Evolutionary conservation across 2,797 vertebrate species (phyloP).

Genomic region (Hydrophis major): DNA sequence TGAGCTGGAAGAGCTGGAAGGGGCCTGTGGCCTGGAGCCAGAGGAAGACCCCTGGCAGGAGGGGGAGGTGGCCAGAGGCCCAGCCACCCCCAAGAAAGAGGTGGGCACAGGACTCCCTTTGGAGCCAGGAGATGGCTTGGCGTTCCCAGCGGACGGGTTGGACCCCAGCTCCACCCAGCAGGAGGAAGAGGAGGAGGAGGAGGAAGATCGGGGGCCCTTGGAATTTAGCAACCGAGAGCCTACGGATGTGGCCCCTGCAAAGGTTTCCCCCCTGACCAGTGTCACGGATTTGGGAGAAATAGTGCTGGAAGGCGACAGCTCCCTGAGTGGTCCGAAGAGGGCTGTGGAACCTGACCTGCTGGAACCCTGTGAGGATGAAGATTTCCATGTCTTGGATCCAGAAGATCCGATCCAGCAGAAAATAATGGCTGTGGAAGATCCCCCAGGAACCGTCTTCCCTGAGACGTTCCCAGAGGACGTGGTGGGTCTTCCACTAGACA

Average conservation of each 20-base stretch:
- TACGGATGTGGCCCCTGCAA: not conserved
- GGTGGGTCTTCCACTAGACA: accelerated
- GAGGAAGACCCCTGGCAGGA: accelerated
- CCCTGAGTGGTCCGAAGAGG: accelerated
- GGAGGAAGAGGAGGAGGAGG: not conserved
- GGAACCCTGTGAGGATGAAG: accelerated
- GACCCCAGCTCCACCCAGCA: not conserved
- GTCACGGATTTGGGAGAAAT: not conserved
- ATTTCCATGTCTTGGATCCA: accelerated
- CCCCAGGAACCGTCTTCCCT: accelerated
- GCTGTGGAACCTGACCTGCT: not conserved
- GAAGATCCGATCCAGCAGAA: slow-evolving; percentile 3
- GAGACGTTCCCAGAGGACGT: not conserved
- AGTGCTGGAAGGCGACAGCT: not conserved
- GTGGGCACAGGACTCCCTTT: accelerated
- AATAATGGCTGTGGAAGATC: accelerated
- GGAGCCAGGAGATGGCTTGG: not conserved
- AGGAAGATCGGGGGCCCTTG: not conserved
- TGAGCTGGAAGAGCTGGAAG: not conserved
- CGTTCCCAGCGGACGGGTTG: not conserved
- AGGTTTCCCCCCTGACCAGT: not conserved
- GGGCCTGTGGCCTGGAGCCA: accelerated
- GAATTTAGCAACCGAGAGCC: not conserved
- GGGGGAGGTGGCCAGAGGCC: accelerated
- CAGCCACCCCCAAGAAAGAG: not conserved